These are phyloP conservation scores for Scomber scombrus DNA, from an alignment of 2,113 vertebrate species.

Conservation along the genomic window DNA sequence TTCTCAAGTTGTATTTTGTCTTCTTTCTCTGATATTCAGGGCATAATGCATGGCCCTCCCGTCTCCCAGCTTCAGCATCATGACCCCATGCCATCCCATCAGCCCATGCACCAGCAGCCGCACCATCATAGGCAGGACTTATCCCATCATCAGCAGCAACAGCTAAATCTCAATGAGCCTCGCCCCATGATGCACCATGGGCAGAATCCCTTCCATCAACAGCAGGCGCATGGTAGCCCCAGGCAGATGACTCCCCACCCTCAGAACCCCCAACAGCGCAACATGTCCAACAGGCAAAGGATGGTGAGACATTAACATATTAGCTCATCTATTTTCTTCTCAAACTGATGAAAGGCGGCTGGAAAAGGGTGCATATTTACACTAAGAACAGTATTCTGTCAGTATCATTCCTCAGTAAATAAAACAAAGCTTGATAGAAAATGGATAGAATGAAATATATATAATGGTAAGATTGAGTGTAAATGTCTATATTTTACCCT, in stretches of 20 bases:
- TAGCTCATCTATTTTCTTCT: slow-evolving; percentile 9
- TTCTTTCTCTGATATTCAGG: slow-evolving; percentile 77
- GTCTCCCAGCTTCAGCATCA: slow-evolving; percentile 86
- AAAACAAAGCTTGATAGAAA: neutral
- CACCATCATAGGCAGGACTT: slow-evolving; percentile 86
- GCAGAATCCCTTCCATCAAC: slow-evolving; percentile 91
- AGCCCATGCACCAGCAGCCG: slow-evolving; percentile 84
- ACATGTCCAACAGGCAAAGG: slow-evolving; percentile 86
- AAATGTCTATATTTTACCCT: slow-evolving; percentile 23
- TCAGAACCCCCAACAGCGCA: slow-evolving; percentile 85
- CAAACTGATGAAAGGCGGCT: neutral
- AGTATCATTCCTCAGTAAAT: neutral
- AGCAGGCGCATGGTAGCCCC: slow-evolving; percentile 84
- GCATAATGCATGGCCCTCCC: slow-evolving; percentile 89
- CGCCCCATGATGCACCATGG: slow-evolving; percentile 89
- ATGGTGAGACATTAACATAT: slow-evolving; percentile 86
- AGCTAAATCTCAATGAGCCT: slow-evolving; percentile 75
- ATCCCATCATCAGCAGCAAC: slow-evolving; percentile 83
- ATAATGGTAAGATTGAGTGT: neutral
- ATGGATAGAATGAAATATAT: neutral
- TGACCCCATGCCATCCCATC: slow-evolving; percentile 81
- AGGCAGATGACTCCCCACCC: slow-evolving; percentile 89
- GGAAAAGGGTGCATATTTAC: neutral
- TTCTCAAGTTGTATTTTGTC: neutral
- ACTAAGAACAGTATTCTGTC: neutral